A percentile compares a stretch with the other conserved stretches of the same genome.
These are phyloP conservation scores for Diadophis punctatus DNA, from an alignment of 2,113 vertebrate species.

Conservation along the genomic window DNA sequence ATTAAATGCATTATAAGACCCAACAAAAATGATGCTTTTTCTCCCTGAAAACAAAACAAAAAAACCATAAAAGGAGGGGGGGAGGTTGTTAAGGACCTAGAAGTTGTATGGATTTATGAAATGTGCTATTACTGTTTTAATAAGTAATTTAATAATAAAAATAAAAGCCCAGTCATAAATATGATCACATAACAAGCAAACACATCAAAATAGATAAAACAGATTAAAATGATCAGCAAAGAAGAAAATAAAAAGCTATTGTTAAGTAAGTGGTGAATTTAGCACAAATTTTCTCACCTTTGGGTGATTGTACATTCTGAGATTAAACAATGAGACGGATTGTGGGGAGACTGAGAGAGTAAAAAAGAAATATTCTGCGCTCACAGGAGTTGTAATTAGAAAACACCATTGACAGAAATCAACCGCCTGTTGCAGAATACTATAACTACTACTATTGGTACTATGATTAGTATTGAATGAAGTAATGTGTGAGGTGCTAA, in stretches of 20 bases:
- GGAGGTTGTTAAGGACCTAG: constrained; percentile 53
- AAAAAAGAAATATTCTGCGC: not conserved
- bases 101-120: constrained; percentile 81
- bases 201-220: constrained; percentile 41
- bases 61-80: constrained; percentile 42
- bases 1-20: constrained; percentile 85
- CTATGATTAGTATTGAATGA: not conserved
- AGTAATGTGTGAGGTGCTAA: not conserved
- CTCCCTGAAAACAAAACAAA: constrained; percentile 70
- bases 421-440: constrained; percentile 6
- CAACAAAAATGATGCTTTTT: constrained; percentile 83
- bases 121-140: constrained; percentile 75
- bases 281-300: constrained; percentile 53
- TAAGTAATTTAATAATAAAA: constrained; percentile 86
- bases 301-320: constrained; percentile 11
- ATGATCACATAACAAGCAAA: constrained; percentile 69
- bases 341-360: not conserved
- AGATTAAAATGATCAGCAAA: constrained; percentile 69
- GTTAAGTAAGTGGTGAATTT: constrained; percentile 55
- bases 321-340: constrained; percentile 21
- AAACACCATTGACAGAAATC: constrained; percentile 22
- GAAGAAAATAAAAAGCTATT: constrained; percentile 50
- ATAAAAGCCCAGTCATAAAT: constrained; percentile 71
- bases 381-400: constrained; percentile 25
- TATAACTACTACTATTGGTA: not conserved